Base-by-base conservation (phyloP, 2,113 vertebrate genomes). In the Prochilodus magdalenae region DNA sequence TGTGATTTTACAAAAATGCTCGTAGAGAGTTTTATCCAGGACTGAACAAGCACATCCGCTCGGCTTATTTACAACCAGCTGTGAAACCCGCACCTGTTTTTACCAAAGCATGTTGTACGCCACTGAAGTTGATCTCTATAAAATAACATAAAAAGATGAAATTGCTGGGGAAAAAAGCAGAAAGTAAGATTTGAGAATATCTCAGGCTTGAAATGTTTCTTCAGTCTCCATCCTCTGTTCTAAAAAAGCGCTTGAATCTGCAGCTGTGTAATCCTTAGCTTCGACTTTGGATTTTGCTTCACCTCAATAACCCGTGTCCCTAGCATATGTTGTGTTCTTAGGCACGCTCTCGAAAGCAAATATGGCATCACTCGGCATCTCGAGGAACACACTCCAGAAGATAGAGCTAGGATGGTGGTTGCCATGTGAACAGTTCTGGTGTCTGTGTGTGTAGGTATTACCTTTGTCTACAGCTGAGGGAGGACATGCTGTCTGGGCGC, bases 381-480 rank as follows among this genome's bases (percentile, higher is more conserved):
- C 11, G 57, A 60, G 57, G 24, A 60, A 47, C 63, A 5, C 44
- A 69, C 5, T 66, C 11, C 20, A 30, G 22, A 70, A 24, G 30
- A 49, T 20, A 14, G 20, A 60, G 30, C 62, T 53, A 55, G 47
- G 53, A 24, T 27, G 26, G 26, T 51, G 72, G 1, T 74, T 77
- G 73, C 27, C 27, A 36, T 53, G 36, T 36, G 8, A 55, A 36
- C 20, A 11, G 22, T 59, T 10, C 5, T 33, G 13, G 60, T 77
- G 75, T 77, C 16, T 84, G 69, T 53, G 67, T 49, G 33, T 80
- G 77, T 88, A 99, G 98, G 93, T 99, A 98, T 91, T 99, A 99
- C 94, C 93, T 99, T 91, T 99, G 98, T 90, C 94, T 99, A 87
- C 98, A 99, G 93, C 94, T 99, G 88, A 95, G 98, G 84, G 96